Evolutionary conservation across 2,888 invertebrate species (phyloP), one percentile per base, ranked within the genome.

Genomic region (Orthonychiurus folsomi): DNA sequence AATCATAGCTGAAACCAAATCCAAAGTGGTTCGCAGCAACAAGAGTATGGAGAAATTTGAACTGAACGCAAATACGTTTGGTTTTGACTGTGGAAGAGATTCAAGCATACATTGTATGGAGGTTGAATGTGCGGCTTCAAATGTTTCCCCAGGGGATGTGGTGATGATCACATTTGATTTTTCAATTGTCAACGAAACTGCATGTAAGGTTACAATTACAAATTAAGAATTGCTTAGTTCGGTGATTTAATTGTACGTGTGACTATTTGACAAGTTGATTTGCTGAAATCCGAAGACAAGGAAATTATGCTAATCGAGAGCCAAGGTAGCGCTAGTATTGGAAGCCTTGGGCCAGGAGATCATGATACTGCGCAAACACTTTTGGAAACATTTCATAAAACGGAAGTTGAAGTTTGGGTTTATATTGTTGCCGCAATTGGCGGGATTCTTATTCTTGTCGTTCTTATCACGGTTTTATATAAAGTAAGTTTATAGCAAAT

Each of bases 371-470:
- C 21, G 3, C 21, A 52, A 20, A 52, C 52, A 52, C 5, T n/a
- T 3, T 21, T 52, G 20, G 20, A 52, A 21, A 52, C 52, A 9
- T 20, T 52, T 9, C n/a, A 5, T 12, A 5, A 3, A 20, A 52
- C 3, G 52, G 52, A 23, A 21, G 52, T 52, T 9, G 9, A 9
- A 20, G 52, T 20, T 21, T 52, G n/a, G 5, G 24, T 52, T 5
- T 52, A 52, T 23, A 52, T 52, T 52, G 9, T 52, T 9, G 52
- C 52, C 5, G 52, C n/a, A 12, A 52, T 52, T 20, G 52, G 20
- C 20, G 52, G 52, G 20, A 21, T 20, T 20, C 5, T 20, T n/a
- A 5, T 52, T 3, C 52, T 52, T 20, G 52, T 23, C 5, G 21
- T 52, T 23, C 5, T 52, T 3, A 52, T n/a, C 20, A 21, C 24